phyloP scores from a whole-genome alignment of 1,140 invertebrate genomes.

The Drosophila ambigua region DNA sequence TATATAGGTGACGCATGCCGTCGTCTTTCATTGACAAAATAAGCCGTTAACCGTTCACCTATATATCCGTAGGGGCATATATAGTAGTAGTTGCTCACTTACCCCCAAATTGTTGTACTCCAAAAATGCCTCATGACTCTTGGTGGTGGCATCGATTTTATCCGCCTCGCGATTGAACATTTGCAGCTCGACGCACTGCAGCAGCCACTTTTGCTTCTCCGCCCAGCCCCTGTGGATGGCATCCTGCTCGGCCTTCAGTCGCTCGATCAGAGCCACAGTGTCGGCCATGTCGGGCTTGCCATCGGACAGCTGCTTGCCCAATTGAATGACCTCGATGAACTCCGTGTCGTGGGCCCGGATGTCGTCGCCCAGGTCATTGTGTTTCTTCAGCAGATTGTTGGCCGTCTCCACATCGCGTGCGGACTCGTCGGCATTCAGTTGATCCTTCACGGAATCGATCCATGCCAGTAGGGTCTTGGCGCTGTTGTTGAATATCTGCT shows the following conservation, averaged over 20 bases:
- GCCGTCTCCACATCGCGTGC: slow-evolving; percentile 95
- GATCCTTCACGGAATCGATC: slow-evolving; percentile 91
- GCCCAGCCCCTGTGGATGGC: slow-evolving; percentile 91
- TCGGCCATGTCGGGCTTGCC: slow-evolving; percentile 89
- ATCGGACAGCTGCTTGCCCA: slow-evolving; percentile 90
- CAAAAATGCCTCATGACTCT: slow-evolving; percentile 96
- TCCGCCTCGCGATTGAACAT: slow-evolving; percentile 98
- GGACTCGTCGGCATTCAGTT: slow-evolving; percentile 91
- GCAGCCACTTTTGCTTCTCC: slow-evolving; percentile 92
- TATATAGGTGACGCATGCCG: too few species aligned
- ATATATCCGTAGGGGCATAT: too few species aligned
- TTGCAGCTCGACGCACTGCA: slow-evolving; percentile 94
- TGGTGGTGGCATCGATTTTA: slow-evolving; percentile 97
- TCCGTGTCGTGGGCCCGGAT: slow-evolving; percentile 91
- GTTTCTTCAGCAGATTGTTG: slow-evolving; percentile 94
- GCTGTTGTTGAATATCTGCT: slow-evolving; percentile 95
- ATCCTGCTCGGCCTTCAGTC: slow-evolving; percentile 90
- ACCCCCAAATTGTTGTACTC: slow-evolving; percentile 95
- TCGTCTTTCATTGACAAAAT: too few species aligned
- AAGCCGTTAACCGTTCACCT: too few species aligned
- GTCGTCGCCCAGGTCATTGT: slow-evolving; percentile 95
- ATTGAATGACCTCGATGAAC: slow-evolving; percentile 90
- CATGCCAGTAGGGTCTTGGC: slow-evolving; percentile 92
- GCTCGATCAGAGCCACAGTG: slow-evolving; percentile 89
- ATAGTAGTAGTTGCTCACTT: slow-evolving; percentile 72